Evolutionary conservation across 1,140 invertebrate genomes (phyloP), one percentile per base, ranked within the genome.

Genomic region (Drosophila nasuta): DNA sequence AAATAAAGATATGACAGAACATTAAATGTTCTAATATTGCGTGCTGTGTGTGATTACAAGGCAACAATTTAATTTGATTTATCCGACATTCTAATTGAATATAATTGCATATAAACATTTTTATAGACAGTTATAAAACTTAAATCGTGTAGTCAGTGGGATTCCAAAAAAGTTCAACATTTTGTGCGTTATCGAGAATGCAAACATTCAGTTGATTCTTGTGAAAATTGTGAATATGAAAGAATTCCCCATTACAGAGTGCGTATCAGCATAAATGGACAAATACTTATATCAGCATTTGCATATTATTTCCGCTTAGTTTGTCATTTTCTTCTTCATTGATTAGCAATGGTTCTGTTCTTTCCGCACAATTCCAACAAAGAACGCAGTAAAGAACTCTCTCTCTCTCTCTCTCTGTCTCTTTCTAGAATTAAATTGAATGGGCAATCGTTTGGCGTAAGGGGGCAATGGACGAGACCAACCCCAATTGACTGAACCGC

Each of bases 231-330:
- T 43, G n/a, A 4, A 38, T 41, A 8, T 7, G 28, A 33, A 52
- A 13, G 51, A 52, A 33, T 52, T 52, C 13, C 51, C 51, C n/a
- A 25, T 11, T 3, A 28, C 30, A n/a, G 33, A 52, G 11, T 41
- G 56, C 41, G 15, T 58, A 58, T 58, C 56, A 58, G 56, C 54
- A 57, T 5, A 10, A 57, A 41, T 38, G 54, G 20, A 41, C 20
- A 41, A 30, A 58, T 45, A 52, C 28, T 20, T 49, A 52, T 52
- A 52, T 52, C 51, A 33, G 51, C 51, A 52, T 52, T 52, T 52
- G 51, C 51, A 58, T 58, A 45, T 58, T n/a, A 41, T 58, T 58
- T 58, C 41, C 56, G 60, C 78, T 77, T 70, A 79, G 66, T 45
- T 33, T 51, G 49, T 20, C 48, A 30, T 33, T 52, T 46, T 35